Evolutionary conservation across 2,113 vertebrate species (phyloP), one percentile per base, ranked within the genome.

Genomic region (Otolemur garnettii): DNA sequence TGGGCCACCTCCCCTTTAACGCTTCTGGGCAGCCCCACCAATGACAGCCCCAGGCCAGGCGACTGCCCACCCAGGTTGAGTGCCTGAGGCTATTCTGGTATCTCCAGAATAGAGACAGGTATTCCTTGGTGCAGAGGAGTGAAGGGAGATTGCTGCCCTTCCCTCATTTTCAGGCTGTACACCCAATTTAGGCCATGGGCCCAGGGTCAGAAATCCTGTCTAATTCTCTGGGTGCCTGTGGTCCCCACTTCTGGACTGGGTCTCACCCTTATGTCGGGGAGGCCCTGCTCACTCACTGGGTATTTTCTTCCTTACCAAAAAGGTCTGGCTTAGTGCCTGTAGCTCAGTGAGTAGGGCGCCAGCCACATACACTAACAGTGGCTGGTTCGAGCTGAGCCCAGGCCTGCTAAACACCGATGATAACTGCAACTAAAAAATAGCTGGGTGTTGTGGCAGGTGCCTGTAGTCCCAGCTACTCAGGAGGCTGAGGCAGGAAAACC

Each of bases 1-100:
- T 93, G 91, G 84, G 96, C 87, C 83, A 92, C 95, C 80, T 97
- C 95, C 94, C 97, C 96, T 98, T 98, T 98, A 97, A 98, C 97
- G 97, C 92, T 68, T 86, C 92, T 4, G 69, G 94, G 42, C 77
- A 4, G 69, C 15, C 18, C 22, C 0, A 7, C 50, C 55, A 92
- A 1, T 79, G 93, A 95, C 5, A 38, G 82, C 91, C 94, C 91
- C 60, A 0, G 88, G 13, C 94, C 66, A 33, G 66, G 12, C 82
- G 35, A 68, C 91, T 82, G 79, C 64, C 92, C 50, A 33, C 60
- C 55, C 92, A 80, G 30, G 22, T 45, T 0, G 0, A 5, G 28
- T 53, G 68, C 22, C 66, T 11, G 6, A 1, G 69, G 72, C 26
- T n/a, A 10, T 90, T n/a, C 71, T 42, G 0, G 2, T 60, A 55